Percentiles rank a stretch among this genome's conserved stretches.
Evolutionary conservation across 2,113 vertebrate genomes (phyloP).

Genomic region (Ascaphus truei): DNA sequence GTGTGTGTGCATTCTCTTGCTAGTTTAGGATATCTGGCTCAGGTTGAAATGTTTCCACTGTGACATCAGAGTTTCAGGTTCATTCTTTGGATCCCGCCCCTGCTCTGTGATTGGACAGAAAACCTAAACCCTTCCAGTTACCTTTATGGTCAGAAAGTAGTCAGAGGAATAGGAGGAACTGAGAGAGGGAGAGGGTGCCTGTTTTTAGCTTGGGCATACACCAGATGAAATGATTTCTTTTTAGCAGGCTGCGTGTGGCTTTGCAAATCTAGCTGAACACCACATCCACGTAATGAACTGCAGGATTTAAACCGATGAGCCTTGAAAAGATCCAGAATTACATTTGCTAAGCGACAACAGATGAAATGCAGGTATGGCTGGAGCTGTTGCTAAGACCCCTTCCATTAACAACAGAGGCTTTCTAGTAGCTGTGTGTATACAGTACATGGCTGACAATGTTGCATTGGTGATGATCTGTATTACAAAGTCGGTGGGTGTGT

Average conservation of each 20-base stretch:
- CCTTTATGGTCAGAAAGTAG: slow-evolving; percentile 32
- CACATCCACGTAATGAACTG: neutral
- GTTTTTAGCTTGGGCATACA: neutral
- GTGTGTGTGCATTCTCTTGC: too few relatives aligned
- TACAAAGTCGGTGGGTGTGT: too few relatives aligned
- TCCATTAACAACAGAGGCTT: neutral
- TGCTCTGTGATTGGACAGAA: slow-evolving; percentile 36
- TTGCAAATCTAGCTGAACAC: neutral
- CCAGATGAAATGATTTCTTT: neutral
- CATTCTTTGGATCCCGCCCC: slow-evolving; percentile 34
- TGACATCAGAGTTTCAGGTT: slow-evolving; percentile 32
- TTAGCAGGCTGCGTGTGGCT: neutral
- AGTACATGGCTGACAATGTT: neutral
- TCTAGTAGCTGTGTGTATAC: neutral
- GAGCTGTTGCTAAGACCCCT: neutral
- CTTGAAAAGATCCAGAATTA: neutral
- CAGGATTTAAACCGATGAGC: slow-evolving; percentile 10
- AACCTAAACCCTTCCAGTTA: slow-evolving; percentile 15
- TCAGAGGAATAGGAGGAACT: slow-evolving; percentile 9
- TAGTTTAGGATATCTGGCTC: slow-evolving; percentile 21
- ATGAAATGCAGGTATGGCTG: neutral
- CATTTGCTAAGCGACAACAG: neutral
- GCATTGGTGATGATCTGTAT: neutral
- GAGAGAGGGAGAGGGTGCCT: neutral
- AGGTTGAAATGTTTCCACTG: slow-evolving; percentile 3